These are phyloP conservation scores for Odocoileus hemionus DNA, from an alignment of 2,113 vertebrate genomes.

Conservation along the genomic window DNA sequence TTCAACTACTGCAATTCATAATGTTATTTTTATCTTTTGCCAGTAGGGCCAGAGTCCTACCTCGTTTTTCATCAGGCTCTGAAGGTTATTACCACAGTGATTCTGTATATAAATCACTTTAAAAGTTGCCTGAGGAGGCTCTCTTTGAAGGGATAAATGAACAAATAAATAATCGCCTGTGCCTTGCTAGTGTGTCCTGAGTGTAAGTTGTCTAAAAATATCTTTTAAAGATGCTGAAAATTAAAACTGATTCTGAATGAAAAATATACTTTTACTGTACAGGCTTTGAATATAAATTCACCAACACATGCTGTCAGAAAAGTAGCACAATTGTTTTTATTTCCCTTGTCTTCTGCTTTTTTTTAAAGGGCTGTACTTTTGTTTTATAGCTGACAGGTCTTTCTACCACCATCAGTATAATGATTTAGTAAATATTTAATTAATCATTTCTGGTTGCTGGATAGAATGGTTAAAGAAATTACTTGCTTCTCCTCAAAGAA, in stretches of 20 bases:
- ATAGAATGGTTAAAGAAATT: not conserved
- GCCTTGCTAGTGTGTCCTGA: not conserved
- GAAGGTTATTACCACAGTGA: not conserved
- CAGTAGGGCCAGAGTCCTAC: not conserved
- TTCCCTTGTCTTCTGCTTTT: not conserved
- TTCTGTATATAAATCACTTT: not conserved
- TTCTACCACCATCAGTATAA: not conserved
- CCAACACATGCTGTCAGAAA: not conserved
- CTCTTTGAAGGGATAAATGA: not conserved
- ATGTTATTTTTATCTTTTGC: not conserved
- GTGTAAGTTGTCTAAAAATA: not conserved
- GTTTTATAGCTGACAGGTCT: conserved; percentile 32
- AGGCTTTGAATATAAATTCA: conserved; percentile 21
- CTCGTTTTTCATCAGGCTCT: not conserved
- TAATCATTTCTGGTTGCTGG: not conserved
- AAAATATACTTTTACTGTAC: not conserved
- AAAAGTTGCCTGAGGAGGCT: not conserved
- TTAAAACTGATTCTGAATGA: conserved; percentile 21
- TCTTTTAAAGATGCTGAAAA: conserved; percentile 26
- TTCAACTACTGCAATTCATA: not conserved
- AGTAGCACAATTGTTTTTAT: not conserved
- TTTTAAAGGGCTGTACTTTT: not conserved
- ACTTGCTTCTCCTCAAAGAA: not conserved
- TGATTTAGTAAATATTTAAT: conserved; percentile 16
- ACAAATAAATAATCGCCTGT: not conserved